Conservation (phyloP, 2,113 vertebrate species). For the Menidia beryllina region DNA sequence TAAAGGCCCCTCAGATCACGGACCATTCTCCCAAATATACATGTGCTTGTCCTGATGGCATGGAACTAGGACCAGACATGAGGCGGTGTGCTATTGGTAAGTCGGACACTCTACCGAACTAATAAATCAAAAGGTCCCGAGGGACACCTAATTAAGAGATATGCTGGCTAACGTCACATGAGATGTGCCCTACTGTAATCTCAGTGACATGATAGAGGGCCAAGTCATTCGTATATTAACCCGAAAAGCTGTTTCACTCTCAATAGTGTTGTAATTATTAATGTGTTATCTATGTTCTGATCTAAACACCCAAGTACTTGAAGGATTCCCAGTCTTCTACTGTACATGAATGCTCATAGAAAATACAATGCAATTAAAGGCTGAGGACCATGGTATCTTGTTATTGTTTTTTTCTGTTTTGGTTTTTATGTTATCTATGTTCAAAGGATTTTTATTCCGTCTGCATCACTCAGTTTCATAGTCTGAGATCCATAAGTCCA, state of each 20-base stretch:
- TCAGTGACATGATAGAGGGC: constrained; percentile 20
- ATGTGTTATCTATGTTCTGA: constrained; percentile 19
- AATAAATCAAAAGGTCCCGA: constrained; percentile 24
- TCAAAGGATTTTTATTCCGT: background rate
- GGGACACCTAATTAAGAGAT: background rate
- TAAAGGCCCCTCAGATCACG: constrained; percentile 94
- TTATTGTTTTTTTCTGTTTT: background rate
- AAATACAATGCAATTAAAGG: background rate
- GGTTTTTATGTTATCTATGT: background rate
- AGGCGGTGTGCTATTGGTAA: constrained; percentile 91
- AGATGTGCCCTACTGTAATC: constrained; percentile 8
- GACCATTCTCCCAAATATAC: constrained; percentile 94
- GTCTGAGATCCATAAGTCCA: background rate
- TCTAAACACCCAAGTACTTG: constrained; percentile 14
- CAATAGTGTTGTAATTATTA: constrained; percentile 24
- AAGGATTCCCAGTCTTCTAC: background rate
- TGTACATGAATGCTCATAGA: background rate
- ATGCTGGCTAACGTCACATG: constrained; percentile 16
- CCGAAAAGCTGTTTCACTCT: background rate
- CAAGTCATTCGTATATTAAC: background rate
- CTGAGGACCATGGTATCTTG: background rate
- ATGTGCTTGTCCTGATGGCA: constrained; percentile 93
- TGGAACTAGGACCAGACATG: constrained; percentile 95
- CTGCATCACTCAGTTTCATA: background rate
- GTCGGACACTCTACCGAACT: background rate